Base-by-base conservation (phyloP, 2,113 vertebrate genomes). In the Pholis gunnellus region DNA sequence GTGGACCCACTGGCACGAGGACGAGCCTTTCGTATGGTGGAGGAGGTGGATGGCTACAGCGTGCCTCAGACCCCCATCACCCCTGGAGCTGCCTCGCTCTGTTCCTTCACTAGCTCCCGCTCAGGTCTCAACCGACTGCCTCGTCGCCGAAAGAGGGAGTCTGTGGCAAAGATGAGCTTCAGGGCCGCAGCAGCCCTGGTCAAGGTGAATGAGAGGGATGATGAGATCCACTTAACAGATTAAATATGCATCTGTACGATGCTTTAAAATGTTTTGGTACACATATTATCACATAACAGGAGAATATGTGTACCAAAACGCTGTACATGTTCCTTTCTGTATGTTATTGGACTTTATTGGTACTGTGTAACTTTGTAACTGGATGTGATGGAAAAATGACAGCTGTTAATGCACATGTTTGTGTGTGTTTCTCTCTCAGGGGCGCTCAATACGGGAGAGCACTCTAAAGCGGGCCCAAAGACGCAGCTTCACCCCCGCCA, bases 111-210 rank as follows among this genome's bases (percentile, higher is more conserved):
- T 93, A 99, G 98, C 94, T 99, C 98, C 0, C 97, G 98, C 90
- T 99, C 98, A 0, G 98, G 98, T 64, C 97, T 98, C 83, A 96
- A 94, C 90, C 96, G 98, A 64, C 94, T 97, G 79, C 98, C 97
- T 0, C 96, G 97, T 1, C 89, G 98, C 63, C 96, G 98, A 59
- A 99, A 99, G 91, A 96, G 97, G 1, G 98, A 99, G 75, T 99
- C 98, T 0, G 98, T 99, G 59, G 98, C 98, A 80, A 99, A 98
- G 88, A 99, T 99, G 98, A 99, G 98, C 88, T 99, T 99, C 94
- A 96, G 98, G 75, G 98, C 97, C 0, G 98, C 98, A 0, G 97
- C 98, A 0, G 97, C 97, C 0, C 92, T 99, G 42, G 97, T 99
- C 84, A 99, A 99, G 95, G 98, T 96, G 70, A 92, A 90, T 9